phyloP scores from a whole-genome alignment of 2,797 vertebrate genomes.

The Coluber constrictor region DNA sequence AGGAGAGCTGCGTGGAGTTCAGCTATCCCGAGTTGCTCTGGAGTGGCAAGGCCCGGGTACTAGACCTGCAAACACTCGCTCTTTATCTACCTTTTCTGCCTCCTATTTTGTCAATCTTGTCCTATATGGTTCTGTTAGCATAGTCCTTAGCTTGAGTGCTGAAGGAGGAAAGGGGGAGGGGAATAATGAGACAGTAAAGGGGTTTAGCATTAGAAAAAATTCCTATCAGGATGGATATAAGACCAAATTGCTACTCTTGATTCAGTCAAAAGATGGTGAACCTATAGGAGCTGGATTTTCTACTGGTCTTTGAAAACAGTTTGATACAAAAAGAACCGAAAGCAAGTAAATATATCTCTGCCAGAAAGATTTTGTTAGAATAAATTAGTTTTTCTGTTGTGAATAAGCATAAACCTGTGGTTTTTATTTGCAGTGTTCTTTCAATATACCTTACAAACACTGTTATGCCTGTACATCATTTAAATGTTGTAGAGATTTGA shows the following conservation, averaged over 20 bases:
- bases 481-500: no score
- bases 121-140: background rate
- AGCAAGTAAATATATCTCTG: background rate
- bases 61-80: constrained; percentile 42
- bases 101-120: background rate
- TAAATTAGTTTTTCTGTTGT: background rate
- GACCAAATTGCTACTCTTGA: background rate
- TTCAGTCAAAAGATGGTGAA: background rate
- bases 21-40: constrained; percentile 91
- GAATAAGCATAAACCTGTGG: background rate
- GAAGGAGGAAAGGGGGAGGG: background rate
- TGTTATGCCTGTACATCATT: background rate
- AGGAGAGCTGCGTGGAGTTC: constrained; percentile 89
- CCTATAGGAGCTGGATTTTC: background rate
- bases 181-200: background rate
- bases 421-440: background rate
- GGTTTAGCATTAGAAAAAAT: background rate
- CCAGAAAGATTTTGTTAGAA: background rate
- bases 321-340: background rate
- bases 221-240: no score
- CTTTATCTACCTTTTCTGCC: background rate
- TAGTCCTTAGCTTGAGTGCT: background rate
- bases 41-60: constrained; percentile 71
- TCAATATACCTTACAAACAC: background rate
- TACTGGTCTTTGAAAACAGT: background rate